Conservation (phyloP, 92 coral and sea anemone species). For the Heliopora coerulea region DNA sequence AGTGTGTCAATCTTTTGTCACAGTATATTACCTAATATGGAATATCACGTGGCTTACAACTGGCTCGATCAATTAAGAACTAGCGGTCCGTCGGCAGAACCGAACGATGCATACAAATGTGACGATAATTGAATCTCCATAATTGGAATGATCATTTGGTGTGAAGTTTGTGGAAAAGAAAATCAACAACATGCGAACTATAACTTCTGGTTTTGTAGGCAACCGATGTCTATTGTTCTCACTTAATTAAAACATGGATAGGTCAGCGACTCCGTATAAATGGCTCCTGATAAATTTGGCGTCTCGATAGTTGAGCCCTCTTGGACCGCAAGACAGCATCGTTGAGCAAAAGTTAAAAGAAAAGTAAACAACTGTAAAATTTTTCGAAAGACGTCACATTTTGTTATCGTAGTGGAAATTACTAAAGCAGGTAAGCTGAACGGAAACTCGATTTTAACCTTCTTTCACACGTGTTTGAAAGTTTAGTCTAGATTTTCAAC, state of each 20-base stretch:
- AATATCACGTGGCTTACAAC: conserved; percentile 19
- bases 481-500: no score
- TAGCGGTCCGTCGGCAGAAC: neutral
- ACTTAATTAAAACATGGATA: neutral
- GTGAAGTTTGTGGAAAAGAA: conserved; percentile 1
- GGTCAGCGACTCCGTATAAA: conserved; percentile 4
- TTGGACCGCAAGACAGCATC: neutral
- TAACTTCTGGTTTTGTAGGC: conserved; percentile 22
- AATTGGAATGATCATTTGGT: neutral
- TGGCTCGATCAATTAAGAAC: neutral
- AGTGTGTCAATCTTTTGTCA: neutral
- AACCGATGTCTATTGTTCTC: conserved; percentile 33
- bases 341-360: neutral
- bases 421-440: neutral
- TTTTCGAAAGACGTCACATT: no score
- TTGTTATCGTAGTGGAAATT: neutral
- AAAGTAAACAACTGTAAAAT: no score
- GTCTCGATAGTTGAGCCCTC: neutral
- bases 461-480: no score
- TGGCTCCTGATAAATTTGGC: neutral
- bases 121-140: neutral
- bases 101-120: neutral
- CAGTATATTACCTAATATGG: conserved; percentile 5
- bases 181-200: conserved; percentile 31
- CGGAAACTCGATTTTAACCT: no score